Evolutionary conservation across 2,113 vertebrate genomes (phyloP), one percentile per base, ranked within the genome.

Genomic region (Apodemus speciosus): DNA sequence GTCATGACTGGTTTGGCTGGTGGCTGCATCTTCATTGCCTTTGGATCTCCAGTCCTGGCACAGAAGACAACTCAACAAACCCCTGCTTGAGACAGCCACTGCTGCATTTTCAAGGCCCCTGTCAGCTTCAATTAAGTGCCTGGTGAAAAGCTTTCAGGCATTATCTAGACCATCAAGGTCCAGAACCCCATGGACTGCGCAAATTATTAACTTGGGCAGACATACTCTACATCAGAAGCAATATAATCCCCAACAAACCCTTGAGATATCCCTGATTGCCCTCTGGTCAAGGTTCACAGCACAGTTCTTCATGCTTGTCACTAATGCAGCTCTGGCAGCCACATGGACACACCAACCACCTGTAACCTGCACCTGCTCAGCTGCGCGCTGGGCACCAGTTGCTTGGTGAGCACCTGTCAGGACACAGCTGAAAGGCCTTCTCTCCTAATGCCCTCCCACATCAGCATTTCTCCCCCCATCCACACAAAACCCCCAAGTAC

Each of bases 141-240:
- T 80, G 13, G 46, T 88, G 2, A 43, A 85, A 46, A 35, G 25
- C 30, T 75, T 51, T 89, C n/a, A 38, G 81, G 53, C 43, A 79
- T 80, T 93, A 79, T 4, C 60, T 75, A 60, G 43, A 43, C 27
- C 40, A 27, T 53, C 8, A 18, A 46, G 56, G 23, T 75, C 72
- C 7, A 51, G 40, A 85, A 46, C 9, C 85, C 5, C 80, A 58
- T 1, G 15, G 43, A 64, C 51, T 18, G 75, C 6, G 38, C 10
- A 53, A 94, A 77, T 83, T 64, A 64, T 25, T 83, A 23, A 60
- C 49, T 73, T 72, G 30, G 23, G 51, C 73, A 23, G 30, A 90
- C 76, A 91, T 3, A 89, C 3, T 40, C 68, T 77, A 71, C 64
- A 68, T 58, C 46, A 89, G 92, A 96, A 94, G 84, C n/a, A 89